These are phyloP conservation scores for Autographa gamma DNA, from an alignment of 2,888 invertebrate species.

Conservation along the genomic window DNA sequence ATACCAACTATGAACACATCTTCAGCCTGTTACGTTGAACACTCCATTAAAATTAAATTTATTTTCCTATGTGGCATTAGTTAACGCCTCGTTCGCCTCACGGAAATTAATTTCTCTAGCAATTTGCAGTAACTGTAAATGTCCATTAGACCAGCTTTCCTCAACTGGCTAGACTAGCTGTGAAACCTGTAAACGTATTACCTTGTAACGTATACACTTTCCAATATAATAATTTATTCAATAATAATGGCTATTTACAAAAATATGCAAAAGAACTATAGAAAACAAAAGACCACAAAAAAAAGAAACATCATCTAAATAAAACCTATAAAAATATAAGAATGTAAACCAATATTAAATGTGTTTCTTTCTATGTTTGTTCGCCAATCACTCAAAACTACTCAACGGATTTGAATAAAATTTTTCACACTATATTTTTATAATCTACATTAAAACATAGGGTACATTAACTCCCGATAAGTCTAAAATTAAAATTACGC, in stretches of 20 bases:
- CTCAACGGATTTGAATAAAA: no score
- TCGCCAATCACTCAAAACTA: no score
- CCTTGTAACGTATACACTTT: background rate
- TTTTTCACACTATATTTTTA: no score
- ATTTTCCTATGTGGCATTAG: constrained; percentile 49
- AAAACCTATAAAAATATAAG: no score
- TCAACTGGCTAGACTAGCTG: background rate
- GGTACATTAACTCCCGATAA: background rate
- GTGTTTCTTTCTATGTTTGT: no score
- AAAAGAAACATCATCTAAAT: no score
- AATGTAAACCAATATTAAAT: no score
- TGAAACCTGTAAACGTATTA: background rate
- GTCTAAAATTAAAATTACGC: background rate
- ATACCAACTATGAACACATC: constrained; percentile 21
- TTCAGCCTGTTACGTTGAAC: constrained; percentile 32
- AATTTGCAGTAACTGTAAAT: constrained; percentile 44
- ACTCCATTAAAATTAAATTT: constrained; percentile 55
- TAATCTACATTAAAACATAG: background rate
- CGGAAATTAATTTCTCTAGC: constrained; percentile 52
- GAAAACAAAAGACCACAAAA: no score
- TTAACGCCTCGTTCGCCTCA: constrained; percentile 35
- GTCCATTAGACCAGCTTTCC: constrained; percentile 14
- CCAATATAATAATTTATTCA: background rate
- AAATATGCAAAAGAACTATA: no score
- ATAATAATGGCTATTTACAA: no score